Conservation (phyloP, 2,113 vertebrate species). For the Benitochromis conjunctus region DNA sequence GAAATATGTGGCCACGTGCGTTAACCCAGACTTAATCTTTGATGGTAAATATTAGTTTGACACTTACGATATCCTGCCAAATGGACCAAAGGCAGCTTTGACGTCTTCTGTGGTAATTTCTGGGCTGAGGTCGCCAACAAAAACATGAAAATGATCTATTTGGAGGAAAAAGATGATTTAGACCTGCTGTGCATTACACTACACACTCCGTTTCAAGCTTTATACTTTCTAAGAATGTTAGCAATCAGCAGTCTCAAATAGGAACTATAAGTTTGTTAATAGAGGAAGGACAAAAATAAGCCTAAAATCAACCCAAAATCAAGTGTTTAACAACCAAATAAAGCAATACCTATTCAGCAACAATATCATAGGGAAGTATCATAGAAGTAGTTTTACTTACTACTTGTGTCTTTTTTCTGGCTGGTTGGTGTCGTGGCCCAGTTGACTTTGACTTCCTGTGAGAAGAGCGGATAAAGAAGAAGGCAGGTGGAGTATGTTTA, state of each 20-base stretch:
- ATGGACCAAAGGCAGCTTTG: constrained; percentile 95
- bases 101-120: constrained; percentile 99
- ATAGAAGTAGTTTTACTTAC: constrained; percentile 77
- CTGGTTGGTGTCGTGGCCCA: constrained; percentile 99
- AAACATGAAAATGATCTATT: constrained; percentile 98
- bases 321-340: neutral
- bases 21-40: neutral
- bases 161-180: neutral
- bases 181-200: neutral
- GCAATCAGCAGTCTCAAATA: no score
- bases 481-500: constrained; percentile 54
- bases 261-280: neutral
- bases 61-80: constrained; percentile 99
- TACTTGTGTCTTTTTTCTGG: constrained; percentile 99
- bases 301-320: neutral
- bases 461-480: constrained; percentile 37
- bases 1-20: neutral
- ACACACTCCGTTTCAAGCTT: neutral
- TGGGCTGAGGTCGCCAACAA: constrained; percentile 97
- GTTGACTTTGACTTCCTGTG: constrained; percentile 98
- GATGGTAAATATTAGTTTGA: neutral
- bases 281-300: neutral
- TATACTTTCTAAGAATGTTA: neutral
- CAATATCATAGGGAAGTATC: neutral
- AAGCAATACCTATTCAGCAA: neutral